These are phyloP conservation scores for Autographa pulchrina DNA, from an alignment of 2,888 invertebrate genomes.

Conservation along the genomic window DNA sequence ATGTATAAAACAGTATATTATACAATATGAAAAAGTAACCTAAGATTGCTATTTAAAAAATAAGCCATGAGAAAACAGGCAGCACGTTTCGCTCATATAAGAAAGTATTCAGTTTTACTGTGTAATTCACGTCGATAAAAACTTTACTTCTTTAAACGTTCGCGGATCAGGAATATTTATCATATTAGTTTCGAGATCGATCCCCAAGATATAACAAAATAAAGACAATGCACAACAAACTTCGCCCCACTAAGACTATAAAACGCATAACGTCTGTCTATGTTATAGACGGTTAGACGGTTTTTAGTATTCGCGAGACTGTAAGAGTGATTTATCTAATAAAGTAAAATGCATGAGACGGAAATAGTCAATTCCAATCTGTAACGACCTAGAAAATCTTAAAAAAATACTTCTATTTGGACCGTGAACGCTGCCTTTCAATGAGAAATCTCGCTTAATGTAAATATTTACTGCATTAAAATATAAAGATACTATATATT, in stretches of 20 bases:
- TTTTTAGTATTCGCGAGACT: slow-evolving; percentile 17
- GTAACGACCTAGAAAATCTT: slow-evolving; percentile 53
- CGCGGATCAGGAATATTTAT: too few species aligned
- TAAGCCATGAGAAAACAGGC: too few species aligned
- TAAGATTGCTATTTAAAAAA: too few species aligned
- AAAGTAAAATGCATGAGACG: slow-evolving; percentile 19
- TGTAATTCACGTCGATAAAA: too few species aligned
- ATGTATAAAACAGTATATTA: too few species aligned
- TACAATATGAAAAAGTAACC: too few species aligned
- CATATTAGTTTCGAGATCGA: too few species aligned
- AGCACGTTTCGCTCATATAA: too few species aligned
- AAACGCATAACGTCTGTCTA: not conserved
- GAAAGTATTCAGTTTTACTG: too few species aligned
- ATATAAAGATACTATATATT: slow-evolving; percentile 34
- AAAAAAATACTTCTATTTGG: slow-evolving; percentile 52
- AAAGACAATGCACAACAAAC: not conserved
- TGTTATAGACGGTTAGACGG: slow-evolving; percentile 12
- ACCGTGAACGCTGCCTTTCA: slow-evolving; percentile 59
- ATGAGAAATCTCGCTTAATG: slow-evolving; percentile 42
- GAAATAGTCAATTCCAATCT: slow-evolving; percentile 34
- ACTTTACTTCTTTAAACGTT: too few species aligned
- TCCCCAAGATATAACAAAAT: too few species aligned
- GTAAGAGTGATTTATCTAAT: slow-evolving; percentile 19
- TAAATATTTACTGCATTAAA: slow-evolving; percentile 26
- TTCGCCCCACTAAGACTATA: not conserved